Conservation (phyloP, 2,113 vertebrate genomes). For the Hydrolagus affinis region DNA sequence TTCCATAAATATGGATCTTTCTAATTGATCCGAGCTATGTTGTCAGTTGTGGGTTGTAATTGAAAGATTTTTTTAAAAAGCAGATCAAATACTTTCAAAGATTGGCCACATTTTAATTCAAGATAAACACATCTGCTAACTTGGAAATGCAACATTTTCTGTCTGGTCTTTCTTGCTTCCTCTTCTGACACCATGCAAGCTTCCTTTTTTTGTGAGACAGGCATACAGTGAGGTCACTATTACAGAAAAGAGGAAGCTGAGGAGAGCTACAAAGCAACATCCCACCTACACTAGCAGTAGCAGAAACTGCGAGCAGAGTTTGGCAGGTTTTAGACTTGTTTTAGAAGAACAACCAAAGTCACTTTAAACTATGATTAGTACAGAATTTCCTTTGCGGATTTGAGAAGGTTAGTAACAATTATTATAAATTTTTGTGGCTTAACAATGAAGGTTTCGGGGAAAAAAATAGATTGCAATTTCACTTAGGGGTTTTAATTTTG, state of each 20-base stretch:
- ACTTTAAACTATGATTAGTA: background rate
- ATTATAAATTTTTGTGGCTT: background rate
- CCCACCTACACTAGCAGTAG: background rate
- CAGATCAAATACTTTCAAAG: background rate
- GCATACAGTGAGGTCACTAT: slow-evolving; percentile 16
- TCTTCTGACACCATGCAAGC: slow-evolving; percentile 9
- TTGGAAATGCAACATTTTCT: slow-evolving; percentile 5
- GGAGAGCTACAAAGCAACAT: background rate
- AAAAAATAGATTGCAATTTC: background rate
- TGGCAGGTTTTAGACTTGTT: background rate
- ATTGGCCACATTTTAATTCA: background rate
- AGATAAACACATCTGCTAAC: background rate
- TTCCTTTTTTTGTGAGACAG: slow-evolving; percentile 25
- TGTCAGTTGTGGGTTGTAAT: background rate
- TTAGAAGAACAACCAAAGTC: background rate
- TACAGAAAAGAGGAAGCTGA: slow-evolving; percentile 29
- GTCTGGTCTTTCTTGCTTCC: slow-evolving; percentile 18
- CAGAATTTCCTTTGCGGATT: background rate
- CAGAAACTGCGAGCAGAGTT: background rate
- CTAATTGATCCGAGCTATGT: background rate
- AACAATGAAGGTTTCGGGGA: background rate
- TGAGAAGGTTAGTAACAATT: slow-evolving; percentile 26
- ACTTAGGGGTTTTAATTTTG: background rate
- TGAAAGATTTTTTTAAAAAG: background rate
- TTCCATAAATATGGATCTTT: no score